A percentile compares a stretch with the other conserved stretches of the same genome.
Conservation (phyloP, 2,888 invertebrate species). For the Tetranychus truncatus region DNA sequence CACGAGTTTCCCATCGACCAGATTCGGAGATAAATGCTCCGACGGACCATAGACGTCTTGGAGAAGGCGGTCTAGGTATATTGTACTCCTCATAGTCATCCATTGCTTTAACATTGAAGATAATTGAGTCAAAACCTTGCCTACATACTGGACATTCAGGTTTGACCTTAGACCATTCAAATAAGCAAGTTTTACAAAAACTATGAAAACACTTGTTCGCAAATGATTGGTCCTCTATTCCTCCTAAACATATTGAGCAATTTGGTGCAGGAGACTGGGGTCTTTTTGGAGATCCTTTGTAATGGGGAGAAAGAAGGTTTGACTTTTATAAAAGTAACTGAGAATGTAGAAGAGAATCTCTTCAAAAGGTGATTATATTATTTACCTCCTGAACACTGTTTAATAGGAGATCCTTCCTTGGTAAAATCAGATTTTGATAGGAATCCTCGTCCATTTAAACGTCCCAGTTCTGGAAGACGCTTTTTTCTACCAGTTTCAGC, state of each 20-base stretch:
- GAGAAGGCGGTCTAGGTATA: not conserved
- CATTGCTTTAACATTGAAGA: conserved; percentile 72
- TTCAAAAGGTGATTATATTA: no score
- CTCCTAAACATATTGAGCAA: conserved; percentile 79
- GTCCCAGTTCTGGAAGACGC: no score
- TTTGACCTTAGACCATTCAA: conserved; percentile 89
- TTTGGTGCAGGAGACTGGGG: conserved; percentile 53
- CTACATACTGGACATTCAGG: conserved; percentile 86
- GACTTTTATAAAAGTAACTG: no score
- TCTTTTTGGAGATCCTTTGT: not conserved
- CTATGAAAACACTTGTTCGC: conserved; percentile 80
- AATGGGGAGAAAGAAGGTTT: not conserved
- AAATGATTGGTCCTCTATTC: conserved; percentile 67
- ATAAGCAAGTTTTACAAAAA: conserved; percentile 77
- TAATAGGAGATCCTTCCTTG: no score
- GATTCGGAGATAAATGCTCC: not conserved
- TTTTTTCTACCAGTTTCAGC: no score
- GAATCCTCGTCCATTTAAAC: no score
- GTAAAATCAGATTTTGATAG: no score
- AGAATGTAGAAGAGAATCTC: no score
- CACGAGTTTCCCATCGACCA: not conserved
- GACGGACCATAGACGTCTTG: not conserved
- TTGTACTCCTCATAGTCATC: conserved; percentile 62
- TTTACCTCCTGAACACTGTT: no score
- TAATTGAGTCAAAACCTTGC: conserved; percentile 69